These are phyloP conservation scores for Columba janthina DNA, from an alignment of 2,113 vertebrate genomes.

Conservation along the genomic window DNA sequence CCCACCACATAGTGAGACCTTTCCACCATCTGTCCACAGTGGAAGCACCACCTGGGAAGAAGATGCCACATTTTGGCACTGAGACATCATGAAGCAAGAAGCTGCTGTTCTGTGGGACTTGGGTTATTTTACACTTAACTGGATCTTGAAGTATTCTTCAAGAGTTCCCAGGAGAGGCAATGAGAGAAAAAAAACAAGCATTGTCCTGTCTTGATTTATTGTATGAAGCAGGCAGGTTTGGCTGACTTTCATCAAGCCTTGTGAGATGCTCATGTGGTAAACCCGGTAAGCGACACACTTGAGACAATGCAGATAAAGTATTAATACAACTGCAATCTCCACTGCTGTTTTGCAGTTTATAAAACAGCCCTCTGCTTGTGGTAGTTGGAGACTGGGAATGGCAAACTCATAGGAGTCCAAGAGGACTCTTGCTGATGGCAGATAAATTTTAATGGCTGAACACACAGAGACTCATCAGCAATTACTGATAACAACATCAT, in stretches of 20 bases:
- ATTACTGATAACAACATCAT: fast-evolving
- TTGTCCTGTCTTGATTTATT: background rate
- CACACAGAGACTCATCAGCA: background rate
- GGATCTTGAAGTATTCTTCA: background rate
- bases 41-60: background rate
- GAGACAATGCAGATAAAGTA: background rate
- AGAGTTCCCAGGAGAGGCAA: background rate
- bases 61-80: background rate
- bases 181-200: background rate
- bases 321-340: background rate
- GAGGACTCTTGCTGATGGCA: background rate
- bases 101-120: background rate
- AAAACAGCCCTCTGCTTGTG: background rate
- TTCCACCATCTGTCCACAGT: fast-evolving
- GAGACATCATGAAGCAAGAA: background rate
- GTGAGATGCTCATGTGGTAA: background rate
- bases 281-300: background rate
- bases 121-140: background rate
- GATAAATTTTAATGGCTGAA: background rate
- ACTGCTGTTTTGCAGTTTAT: background rate
- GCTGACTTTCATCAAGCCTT: background rate
- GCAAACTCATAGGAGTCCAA: background rate
- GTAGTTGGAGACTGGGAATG: background rate
- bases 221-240: background rate
- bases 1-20: fast-evolving